These are phyloP conservation scores for Corynorhinus townsendii DNA, from an alignment of 2,113 vertebrate species.

Conservation along the genomic window DNA sequence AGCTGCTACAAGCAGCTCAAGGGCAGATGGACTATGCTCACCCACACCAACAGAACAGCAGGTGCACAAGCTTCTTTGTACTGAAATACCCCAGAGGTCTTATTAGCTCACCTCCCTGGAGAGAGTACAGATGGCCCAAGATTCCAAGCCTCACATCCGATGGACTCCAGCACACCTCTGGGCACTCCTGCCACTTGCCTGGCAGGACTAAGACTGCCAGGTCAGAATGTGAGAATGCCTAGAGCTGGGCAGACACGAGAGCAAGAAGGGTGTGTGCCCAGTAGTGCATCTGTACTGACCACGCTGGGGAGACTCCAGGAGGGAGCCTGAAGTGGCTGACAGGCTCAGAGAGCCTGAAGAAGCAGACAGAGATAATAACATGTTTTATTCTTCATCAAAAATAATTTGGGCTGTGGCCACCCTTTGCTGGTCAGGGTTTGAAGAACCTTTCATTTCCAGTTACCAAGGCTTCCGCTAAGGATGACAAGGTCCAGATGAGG, in stretches of 20 bases:
- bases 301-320: neutral
- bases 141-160: neutral
- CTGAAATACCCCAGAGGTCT: neutral
- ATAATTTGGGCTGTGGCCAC: neutral
- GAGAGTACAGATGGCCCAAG: neutral
- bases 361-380: neutral
- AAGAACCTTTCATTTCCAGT: neutral
- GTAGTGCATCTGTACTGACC: neutral
- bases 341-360: neutral
- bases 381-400: neutral
- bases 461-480: neutral
- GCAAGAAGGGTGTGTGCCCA: neutral
- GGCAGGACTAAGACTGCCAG: neutral
- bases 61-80: neutral
- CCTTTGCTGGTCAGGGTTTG: neutral
- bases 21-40: neutral
- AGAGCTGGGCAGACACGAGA: neutral
- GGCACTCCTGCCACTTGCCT: neutral
- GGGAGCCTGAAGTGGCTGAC: neutral
- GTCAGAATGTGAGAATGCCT: neutral
- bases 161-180: neutral
- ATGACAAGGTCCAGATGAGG: neutral
- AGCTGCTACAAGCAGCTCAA: neutral
- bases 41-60: neutral
- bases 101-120: slow-evolving; percentile 15